Percentiles rank a stretch among this genome's conserved stretches.
These are phyloP conservation scores for Mellivora capensis DNA, from an alignment of 2,113 vertebrate genomes.

Conservation along the genomic window DNA sequence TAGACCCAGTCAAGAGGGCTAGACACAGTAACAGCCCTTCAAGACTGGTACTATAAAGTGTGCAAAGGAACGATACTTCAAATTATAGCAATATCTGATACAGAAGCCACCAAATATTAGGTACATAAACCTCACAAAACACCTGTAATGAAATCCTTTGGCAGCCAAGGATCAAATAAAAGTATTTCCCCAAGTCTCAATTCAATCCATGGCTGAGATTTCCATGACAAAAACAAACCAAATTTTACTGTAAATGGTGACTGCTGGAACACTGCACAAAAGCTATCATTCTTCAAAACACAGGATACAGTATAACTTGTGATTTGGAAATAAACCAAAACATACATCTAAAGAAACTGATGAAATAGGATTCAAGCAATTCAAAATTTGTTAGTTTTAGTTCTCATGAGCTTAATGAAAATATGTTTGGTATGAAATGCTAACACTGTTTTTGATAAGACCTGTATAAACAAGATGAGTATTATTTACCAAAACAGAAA, in stretches of 20 bases:
- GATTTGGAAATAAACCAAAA: constrained; percentile 64
- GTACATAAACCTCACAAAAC: constrained; percentile 12
- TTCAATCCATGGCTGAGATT: not conserved
- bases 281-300: constrained; percentile 50
- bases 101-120: not conserved
- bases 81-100: not conserved
- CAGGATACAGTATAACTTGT: constrained; percentile 38
- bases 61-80: constrained; percentile 7
- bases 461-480: constrained; percentile 72
- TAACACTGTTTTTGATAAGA: constrained; percentile 69
- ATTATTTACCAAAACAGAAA: constrained; percentile 65
- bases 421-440: constrained; percentile 65
- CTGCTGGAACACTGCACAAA: constrained; percentile 11
- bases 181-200: not conserved
- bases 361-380: constrained; percentile 53
- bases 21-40: not conserved
- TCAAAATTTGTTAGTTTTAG: constrained; percentile 68
- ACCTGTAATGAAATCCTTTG: constrained; percentile 3
- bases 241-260: constrained; percentile 39
- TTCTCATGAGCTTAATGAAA: constrained; percentile 53
- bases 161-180: constrained; percentile 12
- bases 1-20: not conserved
- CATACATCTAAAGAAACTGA: constrained; percentile 49
- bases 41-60: not conserved
- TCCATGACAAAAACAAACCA: constrained; percentile 26